These are phyloP conservation scores for Osmoderma eremita DNA, from an alignment of 2,888 invertebrate genomes.

Conservation along the genomic window DNA sequence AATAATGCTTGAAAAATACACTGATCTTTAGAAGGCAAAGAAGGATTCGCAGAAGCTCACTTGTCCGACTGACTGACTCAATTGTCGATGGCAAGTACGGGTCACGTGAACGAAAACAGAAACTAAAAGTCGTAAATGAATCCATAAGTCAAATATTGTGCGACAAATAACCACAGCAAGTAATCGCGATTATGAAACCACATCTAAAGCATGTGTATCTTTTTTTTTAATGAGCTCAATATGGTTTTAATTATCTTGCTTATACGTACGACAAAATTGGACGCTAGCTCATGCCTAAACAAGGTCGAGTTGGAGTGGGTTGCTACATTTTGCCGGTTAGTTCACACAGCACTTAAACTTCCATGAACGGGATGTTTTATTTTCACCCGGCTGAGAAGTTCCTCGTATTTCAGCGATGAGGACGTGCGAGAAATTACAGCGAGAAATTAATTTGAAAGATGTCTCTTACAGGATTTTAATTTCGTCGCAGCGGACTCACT, in stretches of 20 bases:
- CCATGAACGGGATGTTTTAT: constrained; percentile 37
- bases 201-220: too few species aligned
- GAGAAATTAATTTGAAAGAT: constrained; percentile 34
- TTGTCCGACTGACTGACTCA: too few species aligned
- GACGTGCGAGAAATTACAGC: constrained; percentile 36
- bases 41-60: too few species aligned
- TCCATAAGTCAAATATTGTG: too few species aligned
- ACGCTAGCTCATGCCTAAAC: constrained; percentile 62
- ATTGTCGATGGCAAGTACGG: too few species aligned
- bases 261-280: constrained; percentile 57
- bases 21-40: too few species aligned
- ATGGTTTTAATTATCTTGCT: constrained; percentile 57
- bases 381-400: constrained; percentile 23
- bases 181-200: too few species aligned
- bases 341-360: constrained; percentile 43
- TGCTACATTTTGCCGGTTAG: constrained; percentile 51
- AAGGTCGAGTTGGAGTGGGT: constrained; percentile 54
- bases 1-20: too few species aligned
- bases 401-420: constrained; percentile 28
- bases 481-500: neutral
- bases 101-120: too few species aligned
- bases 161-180: too few species aligned
- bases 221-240: constrained; percentile 46
- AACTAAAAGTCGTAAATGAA: too few species aligned
- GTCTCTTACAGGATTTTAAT: constrained; percentile 37